A percentile compares a stretch with the other conserved stretches of the same genome.
Conservation (phyloP, 2,113 vertebrate species). For the Copsychus sechellarum region DNA sequence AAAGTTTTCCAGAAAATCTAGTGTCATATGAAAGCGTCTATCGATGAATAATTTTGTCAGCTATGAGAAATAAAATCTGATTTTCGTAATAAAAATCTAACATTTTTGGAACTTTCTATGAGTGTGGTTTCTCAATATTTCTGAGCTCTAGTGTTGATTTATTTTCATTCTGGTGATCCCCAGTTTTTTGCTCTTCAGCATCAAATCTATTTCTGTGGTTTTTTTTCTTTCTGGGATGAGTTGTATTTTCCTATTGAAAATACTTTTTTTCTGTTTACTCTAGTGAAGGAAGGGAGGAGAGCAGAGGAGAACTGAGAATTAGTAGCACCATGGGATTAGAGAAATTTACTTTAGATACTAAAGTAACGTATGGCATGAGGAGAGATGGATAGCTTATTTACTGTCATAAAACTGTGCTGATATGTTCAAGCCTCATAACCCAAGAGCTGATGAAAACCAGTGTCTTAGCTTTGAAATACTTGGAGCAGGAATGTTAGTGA, state of each 20-base stretch:
- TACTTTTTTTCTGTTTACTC: not conserved
- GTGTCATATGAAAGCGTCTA: not conserved
- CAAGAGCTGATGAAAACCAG: not conserved
- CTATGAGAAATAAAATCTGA: not conserved
- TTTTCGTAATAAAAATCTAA: not conserved
- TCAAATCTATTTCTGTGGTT: not conserved
- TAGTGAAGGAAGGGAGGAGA: not conserved
- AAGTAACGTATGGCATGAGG: not conserved
- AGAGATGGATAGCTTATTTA: not conserved
- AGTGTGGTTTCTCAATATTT: not conserved
- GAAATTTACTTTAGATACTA: not conserved
- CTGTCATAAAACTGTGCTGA: not conserved
- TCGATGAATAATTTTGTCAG: not conserved
- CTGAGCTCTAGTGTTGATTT: not conserved
- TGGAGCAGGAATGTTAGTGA: not conserved
- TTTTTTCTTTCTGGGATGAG: not conserved
- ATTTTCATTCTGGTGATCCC: not conserved
- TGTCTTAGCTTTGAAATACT: not conserved
- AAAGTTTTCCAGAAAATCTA: not conserved
- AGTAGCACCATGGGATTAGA: not conserved
- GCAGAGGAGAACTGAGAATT: not conserved
- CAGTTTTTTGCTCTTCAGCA: not conserved
- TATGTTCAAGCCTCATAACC: not conserved
- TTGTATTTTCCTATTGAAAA: not conserved
- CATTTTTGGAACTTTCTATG: not conserved